phyloP scores from a whole-genome alignment of 2,888 invertebrate genomes.

The Stegophylla sp. region DNA sequence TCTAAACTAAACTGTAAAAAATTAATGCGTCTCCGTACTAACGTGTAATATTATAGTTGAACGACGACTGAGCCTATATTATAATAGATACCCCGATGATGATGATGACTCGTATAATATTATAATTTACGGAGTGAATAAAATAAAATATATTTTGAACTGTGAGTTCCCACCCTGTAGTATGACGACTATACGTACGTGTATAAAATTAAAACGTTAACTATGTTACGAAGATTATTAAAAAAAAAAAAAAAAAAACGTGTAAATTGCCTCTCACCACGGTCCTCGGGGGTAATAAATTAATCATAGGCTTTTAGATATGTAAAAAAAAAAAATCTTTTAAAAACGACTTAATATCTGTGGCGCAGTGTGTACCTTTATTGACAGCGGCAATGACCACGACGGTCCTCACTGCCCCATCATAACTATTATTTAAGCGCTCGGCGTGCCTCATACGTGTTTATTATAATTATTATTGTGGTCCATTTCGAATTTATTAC shows the following conservation, averaged over 20 bases:
- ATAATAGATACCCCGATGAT: no score
- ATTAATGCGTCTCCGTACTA: no score
- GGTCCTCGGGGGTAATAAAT: neutral
- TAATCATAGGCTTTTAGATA: neutral
- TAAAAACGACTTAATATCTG: neutral
- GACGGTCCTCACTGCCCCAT: neutral
- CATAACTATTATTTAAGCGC: neutral
- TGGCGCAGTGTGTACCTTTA: neutral
- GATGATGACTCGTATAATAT: no score
- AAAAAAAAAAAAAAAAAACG: no score
- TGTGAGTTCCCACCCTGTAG: no score
- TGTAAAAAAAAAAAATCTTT: neutral
- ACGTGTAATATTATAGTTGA: no score
- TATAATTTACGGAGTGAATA: no score
- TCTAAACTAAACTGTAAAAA: no score
- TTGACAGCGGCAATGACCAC: neutral
- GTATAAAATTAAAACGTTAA: conserved; percentile 1
- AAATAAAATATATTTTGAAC: no score
- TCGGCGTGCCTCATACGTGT: neutral
- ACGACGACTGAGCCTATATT: no score
- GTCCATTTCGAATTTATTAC: conserved; percentile 9
- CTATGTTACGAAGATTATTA: neutral
- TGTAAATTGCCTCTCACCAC: neutral
- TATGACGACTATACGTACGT: no score
- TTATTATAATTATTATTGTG: no score